A percentile compares a stretch with the other conserved stretches of the same genome.
Conservation (phyloP, 2,888 invertebrate genomes). For the Dugesia japonica region DNA sequence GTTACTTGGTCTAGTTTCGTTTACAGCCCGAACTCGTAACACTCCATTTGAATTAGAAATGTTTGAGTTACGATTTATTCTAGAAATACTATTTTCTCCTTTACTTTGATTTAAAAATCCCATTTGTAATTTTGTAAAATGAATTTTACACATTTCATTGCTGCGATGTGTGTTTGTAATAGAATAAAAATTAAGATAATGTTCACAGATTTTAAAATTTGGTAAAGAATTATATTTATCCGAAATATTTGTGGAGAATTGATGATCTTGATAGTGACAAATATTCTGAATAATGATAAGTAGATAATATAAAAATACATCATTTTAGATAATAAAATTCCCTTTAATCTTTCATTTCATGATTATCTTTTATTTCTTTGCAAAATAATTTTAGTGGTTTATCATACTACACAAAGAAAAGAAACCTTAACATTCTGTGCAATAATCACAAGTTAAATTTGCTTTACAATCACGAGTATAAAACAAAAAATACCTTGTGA, state of each 20-base stretch:
- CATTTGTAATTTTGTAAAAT: neutral
- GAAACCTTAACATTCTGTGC: too few relatives aligned
- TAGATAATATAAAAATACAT: too few relatives aligned
- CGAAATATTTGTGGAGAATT: neutral
- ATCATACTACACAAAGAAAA: too few relatives aligned
- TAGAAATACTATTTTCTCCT: neutral
- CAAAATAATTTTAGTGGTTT: too few relatives aligned
- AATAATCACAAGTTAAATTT: too few relatives aligned
- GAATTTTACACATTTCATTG: neutral
- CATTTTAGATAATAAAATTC: too few relatives aligned
- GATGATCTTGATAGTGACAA: neutral
- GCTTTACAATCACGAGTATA: too few relatives aligned
- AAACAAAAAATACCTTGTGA: too few relatives aligned
- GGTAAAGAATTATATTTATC: neutral
- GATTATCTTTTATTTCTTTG: too few relatives aligned
- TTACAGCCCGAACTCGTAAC: neutral
- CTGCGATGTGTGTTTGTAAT: neutral
- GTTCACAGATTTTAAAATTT: slow-evolving; percentile 9
- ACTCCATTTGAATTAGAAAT: neutral
- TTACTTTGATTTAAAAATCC: neutral
- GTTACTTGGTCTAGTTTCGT: neutral
- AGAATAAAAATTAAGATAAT: slow-evolving; percentile 5
- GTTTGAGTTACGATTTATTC: neutral
- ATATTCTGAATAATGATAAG: neutral
- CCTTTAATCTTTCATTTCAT: too few relatives aligned